Evolutionary conservation across 2,113 vertebrate species (phyloP).

Genomic region (Trematomus loennbergii): DNA sequence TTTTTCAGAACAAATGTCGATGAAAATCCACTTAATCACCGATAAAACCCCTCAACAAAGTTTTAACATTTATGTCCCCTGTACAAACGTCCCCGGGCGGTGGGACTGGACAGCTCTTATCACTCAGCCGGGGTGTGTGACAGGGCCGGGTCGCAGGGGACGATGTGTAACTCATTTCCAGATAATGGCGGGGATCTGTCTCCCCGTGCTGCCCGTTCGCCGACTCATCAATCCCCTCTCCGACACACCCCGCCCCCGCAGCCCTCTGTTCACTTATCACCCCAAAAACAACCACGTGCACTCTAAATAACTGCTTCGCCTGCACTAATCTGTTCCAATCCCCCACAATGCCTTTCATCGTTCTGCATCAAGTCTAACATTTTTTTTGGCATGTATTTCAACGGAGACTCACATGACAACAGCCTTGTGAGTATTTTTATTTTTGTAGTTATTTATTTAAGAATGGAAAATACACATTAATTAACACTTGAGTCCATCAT

Average conservation of each 20-base stretch:
- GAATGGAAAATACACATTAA: too few relatives aligned
- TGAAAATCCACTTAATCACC: conserved; percentile 29
- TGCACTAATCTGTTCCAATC: conserved; percentile 67
- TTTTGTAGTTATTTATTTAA: too few relatives aligned
- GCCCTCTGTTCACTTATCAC: conserved; percentile 71
- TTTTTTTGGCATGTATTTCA: conserved; percentile 23
- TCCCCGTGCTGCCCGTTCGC: conserved; percentile 48
- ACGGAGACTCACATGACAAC: conserved; percentile 52
- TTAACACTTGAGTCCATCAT: too few relatives aligned
- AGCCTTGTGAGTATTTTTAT: background rate
- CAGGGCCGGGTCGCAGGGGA: conserved; percentile 34
- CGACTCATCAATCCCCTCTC: conserved; percentile 70
- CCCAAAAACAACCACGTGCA: conserved; percentile 52
- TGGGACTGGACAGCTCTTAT: conserved; percentile 49
- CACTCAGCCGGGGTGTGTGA: conserved; percentile 46
- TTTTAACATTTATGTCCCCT: conserved; percentile 28
- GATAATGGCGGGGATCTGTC: conserved; percentile 76
- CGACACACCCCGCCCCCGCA: conserved; percentile 59
- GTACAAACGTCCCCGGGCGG: background rate
- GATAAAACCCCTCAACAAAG: background rate
- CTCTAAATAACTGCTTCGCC: conserved; percentile 71
- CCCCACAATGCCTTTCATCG: conserved; percentile 61
- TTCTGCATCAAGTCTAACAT: conserved; percentile 35
- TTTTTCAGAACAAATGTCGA: conserved; percentile 3
- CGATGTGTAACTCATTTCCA: conserved; percentile 72